These are phyloP conservation scores for Cheilosia pagana DNA, from an alignment of 2,888 invertebrate species.

Conservation along the genomic window DNA sequence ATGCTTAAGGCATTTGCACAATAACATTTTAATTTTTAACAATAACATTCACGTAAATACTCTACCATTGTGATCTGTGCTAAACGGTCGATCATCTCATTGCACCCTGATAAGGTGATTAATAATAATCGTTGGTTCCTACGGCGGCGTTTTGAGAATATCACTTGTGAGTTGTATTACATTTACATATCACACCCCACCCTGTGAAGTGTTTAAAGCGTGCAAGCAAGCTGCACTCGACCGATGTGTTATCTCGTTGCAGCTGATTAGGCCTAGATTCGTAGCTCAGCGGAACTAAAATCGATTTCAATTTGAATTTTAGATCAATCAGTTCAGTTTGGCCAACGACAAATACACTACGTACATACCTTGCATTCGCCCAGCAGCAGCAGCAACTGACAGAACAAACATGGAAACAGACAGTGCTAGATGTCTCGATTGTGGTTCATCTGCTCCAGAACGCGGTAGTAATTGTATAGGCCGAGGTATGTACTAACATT, in stretches of 20 bases:
- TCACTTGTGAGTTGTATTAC: background rate
- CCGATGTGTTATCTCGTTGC: conserved; percentile 37
- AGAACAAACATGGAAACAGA: conserved; percentile 55
- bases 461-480: conserved; percentile 53
- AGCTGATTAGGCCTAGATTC: conserved; percentile 43
- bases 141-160: background rate
- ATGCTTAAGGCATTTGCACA: conserved; percentile 16
- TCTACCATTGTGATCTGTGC: conserved; percentile 29
- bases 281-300: conserved; percentile 54
- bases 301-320: conserved; percentile 66
- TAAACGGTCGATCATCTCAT: conserved; percentile 54
- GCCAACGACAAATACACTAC: conserved; percentile 46
- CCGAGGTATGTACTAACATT: conserved; percentile 33
- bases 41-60: conserved; percentile 40
- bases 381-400: background rate
- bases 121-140: background rate
- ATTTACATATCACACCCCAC: conserved; percentile 51
- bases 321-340: conserved; percentile 72
- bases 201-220: conserved; percentile 30
- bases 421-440: conserved; percentile 58
- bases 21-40: conserved; percentile 28
- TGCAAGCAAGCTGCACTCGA: conserved; percentile 23
- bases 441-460: conserved; percentile 50
- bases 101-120: conserved; percentile 40
- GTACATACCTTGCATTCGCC: conserved; percentile 18